Evolutionary conservation across 2,113 vertebrate genomes (phyloP).

Genomic region (Vombatus ursinus): DNA sequence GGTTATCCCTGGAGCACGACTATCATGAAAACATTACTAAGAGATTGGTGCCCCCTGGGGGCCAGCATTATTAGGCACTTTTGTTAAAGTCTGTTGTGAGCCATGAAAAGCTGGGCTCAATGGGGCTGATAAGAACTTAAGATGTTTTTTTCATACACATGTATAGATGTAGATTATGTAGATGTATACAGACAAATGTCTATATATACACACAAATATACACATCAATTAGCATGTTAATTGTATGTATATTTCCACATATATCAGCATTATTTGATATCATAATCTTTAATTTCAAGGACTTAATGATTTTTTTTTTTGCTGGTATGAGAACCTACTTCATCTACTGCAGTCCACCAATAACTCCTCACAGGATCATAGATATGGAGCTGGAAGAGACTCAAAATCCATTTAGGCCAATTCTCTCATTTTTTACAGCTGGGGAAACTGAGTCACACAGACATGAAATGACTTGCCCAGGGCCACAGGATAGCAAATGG

Average conservation of each 20-base stretch:
- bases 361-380: neutral
- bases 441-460: neutral
- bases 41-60: constrained; percentile 71
- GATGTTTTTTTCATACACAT: neutral
- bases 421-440: neutral
- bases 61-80: constrained; percentile 36
- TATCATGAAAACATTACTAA: constrained; percentile 23
- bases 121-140: neutral
- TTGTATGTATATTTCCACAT: neutral
- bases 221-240: neutral
- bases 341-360: neutral
- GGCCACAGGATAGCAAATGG: neutral
- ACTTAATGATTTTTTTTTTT: neutral
- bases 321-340: neutral
- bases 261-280: neutral
- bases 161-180: too few species aligned
- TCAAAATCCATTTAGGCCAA: neutral
- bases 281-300: neutral
- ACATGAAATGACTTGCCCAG: neutral
- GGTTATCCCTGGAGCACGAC: neutral
- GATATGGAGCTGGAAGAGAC: neutral
- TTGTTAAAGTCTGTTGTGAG: neutral
- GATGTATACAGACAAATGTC: too few species aligned
- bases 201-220: too few species aligned
- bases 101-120: neutral